phyloP scores from a whole-genome alignment of 2,888 invertebrate genomes.

The Lepidonotus clava region DNA sequence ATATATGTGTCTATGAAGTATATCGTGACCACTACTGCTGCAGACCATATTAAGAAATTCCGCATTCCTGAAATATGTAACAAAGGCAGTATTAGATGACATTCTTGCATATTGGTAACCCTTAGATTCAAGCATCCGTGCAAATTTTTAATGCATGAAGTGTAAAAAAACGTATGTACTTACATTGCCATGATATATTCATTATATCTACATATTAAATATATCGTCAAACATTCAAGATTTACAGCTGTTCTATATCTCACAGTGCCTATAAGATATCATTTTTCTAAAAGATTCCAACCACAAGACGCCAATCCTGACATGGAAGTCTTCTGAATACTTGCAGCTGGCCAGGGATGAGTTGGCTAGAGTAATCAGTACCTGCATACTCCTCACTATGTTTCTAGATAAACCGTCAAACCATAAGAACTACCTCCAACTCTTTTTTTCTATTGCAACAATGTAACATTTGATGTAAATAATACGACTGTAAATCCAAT shows the following conservation, averaged over 20 bases:
- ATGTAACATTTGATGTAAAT: no score
- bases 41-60: conserved; percentile 62
- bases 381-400: no score
- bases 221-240: not conserved
- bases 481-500: no score
- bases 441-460: no score
- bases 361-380: no score
- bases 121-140: not conserved
- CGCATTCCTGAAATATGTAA: conserved; percentile 61
- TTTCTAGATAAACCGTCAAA: no score
- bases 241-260: not conserved
- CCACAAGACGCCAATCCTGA: no score
- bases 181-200: not conserved
- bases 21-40: conserved; percentile 61
- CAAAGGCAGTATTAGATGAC: not conserved
- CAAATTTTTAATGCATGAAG: not conserved
- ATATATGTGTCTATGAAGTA: conserved; percentile 63
- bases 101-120: not conserved
- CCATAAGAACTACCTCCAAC: no score
- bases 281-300: no score
- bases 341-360: no score
- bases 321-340: no score
- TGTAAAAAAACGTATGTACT: not conserved
- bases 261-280: no score
- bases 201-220: not conserved